Evolutionary conservation across 2,113 vertebrate species (phyloP).

Genomic region (Hemiprocne comata): DNA sequence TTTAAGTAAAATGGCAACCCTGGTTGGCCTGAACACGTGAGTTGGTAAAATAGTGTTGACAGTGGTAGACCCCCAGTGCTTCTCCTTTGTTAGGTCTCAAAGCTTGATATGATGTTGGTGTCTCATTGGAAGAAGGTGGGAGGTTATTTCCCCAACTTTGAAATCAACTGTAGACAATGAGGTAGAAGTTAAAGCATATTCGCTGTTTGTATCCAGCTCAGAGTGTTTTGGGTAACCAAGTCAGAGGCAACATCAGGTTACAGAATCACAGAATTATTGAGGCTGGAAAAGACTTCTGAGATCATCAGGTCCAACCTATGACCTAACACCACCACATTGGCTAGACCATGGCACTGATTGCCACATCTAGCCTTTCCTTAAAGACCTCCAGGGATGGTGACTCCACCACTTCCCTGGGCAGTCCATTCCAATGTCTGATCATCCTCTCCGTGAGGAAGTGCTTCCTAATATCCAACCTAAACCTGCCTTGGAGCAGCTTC

Average conservation of each 20-base stretch:
- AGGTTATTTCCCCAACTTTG: conserved; percentile 42
- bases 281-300: no score
- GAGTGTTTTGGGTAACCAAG: background rate
- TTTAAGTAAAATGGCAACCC: background rate
- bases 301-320: no score
- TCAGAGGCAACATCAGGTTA: background rate
- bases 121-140: background rate
- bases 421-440: no score
- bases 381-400: no score
- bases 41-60: background rate
- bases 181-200: background rate
- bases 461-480: no score
- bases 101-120: background rate
- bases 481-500: no score
- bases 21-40: background rate
- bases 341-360: no score
- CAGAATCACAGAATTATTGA: no score
- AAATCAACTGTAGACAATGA: background rate
- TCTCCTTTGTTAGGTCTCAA: background rate
- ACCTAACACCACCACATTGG: no score
- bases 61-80: background rate
- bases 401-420: no score
- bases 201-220: background rate
- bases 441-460: no score
- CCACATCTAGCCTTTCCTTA: no score